Evolutionary conservation across 2,113 vertebrate species (phyloP).

Genomic region (Peromyscus leucopus): DNA sequence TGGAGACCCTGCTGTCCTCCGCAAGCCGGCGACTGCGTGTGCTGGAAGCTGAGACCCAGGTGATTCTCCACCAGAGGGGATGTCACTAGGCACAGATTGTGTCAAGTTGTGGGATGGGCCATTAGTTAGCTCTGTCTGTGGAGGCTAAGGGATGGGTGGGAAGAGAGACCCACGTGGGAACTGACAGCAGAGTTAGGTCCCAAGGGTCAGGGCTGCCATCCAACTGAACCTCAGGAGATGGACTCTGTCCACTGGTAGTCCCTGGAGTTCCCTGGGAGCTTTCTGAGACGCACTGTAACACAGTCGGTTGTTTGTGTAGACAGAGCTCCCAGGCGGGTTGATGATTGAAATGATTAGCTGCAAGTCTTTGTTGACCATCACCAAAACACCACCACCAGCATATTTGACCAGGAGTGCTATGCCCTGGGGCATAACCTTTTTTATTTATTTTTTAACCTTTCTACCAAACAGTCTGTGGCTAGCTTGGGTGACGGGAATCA

Average conservation of each 20-base stretch:
- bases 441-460: background rate
- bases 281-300: background rate
- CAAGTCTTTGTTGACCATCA: background rate
- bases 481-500: background rate
- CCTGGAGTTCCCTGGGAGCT: background rate
- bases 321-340: background rate
- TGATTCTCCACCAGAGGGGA: slow-evolving; percentile 72
- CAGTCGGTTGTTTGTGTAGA: background rate
- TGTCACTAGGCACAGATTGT: background rate
- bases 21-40: slow-evolving; percentile 96
- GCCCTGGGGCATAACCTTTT: background rate
- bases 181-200: background rate
- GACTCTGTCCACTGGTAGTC: background rate
- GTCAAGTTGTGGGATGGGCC: background rate
- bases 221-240: background rate
- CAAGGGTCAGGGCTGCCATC: background rate
- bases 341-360: slow-evolving; percentile 15
- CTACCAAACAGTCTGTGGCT: background rate
- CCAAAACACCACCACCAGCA: background rate
- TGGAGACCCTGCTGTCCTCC: slow-evolving; percentile 97
- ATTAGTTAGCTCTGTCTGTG: background rate
- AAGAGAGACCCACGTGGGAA: slow-evolving; percentile 25
- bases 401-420: background rate
- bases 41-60: slow-evolving; percentile 98
- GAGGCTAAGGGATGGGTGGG: background rate